Base-by-base conservation (phyloP, 2,797 vertebrate genomes). In the Perodicticus potto region DNA sequence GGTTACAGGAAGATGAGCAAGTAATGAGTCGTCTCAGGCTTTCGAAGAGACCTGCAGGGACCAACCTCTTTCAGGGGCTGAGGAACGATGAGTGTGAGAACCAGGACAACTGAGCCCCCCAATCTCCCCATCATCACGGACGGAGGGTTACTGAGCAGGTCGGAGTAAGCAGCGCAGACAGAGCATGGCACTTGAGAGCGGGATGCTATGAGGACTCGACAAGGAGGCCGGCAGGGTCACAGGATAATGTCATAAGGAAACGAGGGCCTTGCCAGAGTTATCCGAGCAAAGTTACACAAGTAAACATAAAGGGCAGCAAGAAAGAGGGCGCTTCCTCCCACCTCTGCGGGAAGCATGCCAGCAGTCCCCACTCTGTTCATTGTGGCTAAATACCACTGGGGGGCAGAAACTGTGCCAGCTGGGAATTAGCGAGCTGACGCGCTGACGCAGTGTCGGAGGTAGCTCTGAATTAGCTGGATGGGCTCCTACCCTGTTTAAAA, bases 401-500 rank as follows among this genome's bases (percentile, higher is more conserved):
- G 40, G 23, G 13, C 0, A 1, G 63, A 92, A 49, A 85, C 29
- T 82, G 43, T 7, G 40, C 78, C 14, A n/a, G 74, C 22, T 73
- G 67, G 72, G 86, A 86, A 93, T 88, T 29, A 85, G 61, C 86
- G 55, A 80, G 53, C 59, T 29, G 27, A 92, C 49, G 67, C 29
- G 67, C 86, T 91, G 81, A 85, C 53, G 34, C 4, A 25, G 4
- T 85, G 95, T 95, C 77, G 95, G 88, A 93, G 77, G 53, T 76
- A 95, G 69, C 57, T 81, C 57, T 49, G 70, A 65, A 82, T 91
- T 81, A 81, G 37, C 1, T 96, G 81, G 78, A 76, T 16, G 34
- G 81, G 86, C 69, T 90, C 57, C 72, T 93, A 78, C 37, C 32
- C 76, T 96, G 83, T 92, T 94, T 86, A 87, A 93, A 97, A 93